Base-by-base conservation (phyloP, 1,140 invertebrate species). In the Drosophila varians region DNA sequence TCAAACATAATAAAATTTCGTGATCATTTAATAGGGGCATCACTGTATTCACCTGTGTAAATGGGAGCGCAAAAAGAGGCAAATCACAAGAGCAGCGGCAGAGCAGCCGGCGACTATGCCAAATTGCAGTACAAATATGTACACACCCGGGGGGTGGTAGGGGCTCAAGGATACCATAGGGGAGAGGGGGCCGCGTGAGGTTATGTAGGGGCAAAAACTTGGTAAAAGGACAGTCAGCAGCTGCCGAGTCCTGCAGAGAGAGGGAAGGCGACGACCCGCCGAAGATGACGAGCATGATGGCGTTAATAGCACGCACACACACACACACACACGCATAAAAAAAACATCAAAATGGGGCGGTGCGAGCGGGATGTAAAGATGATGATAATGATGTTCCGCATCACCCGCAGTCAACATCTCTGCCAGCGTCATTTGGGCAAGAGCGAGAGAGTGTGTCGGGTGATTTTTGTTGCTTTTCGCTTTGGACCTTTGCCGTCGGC, bases 81-180 rank as follows among this genome's bases (percentile, higher is more conserved):
- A 76, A 89, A 87, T 86, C 79, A 84, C 72, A 84, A 84, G 79
- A 83, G 78, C 70, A 61, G 74, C 28, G 28, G 28, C 28, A 31
- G 28, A 31, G 9, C 28, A 31, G 28, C 72, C 58, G 36, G 75
- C 86, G 78, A 69, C 77, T 68, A 62, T 62, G 74, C 70, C 87
- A 89, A 89, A 89, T 87, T 89, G 86, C 86, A 89, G 71, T 74
- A 82, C 86, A 89, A 89, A 89, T 89, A 89, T 89, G 87, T 89
- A 83, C 64, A 45, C 64, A 45, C 78, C 55, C 31, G 55, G 42
- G 42, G 14, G 42, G 5, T 2, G 43, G 12, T n/a, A n/a, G 9
- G 42, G n/a, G 36, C 7, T 12, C 45, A 36, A 40, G 8, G 16
- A 23, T 18, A 18, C 8, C 25, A 31, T 26, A 21, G 6, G 28